These are phyloP conservation scores for Diabrotica virgifera DNA, from an alignment of 1,140 invertebrate genomes.

Conservation along the genomic window DNA sequence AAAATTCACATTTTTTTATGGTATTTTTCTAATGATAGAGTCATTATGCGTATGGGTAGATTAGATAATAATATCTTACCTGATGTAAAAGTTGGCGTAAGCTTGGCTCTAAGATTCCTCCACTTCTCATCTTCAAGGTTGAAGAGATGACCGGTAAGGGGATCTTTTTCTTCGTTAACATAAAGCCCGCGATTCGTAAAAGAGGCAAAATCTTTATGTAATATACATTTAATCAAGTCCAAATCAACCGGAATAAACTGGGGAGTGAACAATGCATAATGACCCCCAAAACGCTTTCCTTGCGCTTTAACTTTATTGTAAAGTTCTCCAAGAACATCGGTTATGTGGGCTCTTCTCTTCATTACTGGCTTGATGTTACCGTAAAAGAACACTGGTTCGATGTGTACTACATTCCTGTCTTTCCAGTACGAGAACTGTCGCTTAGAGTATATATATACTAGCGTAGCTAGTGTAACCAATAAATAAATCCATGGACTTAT, in stretches of 20 bases:
- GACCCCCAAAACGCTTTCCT: neutral
- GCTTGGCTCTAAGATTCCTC: slow-evolving; percentile 52
- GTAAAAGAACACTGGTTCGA: slow-evolving; percentile 9
- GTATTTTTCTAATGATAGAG: too few relatives aligned
- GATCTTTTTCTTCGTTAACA: slow-evolving; percentile 43
- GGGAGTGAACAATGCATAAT: slow-evolving; percentile 4
- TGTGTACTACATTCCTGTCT: neutral
- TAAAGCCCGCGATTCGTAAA: slow-evolving; percentile 51
- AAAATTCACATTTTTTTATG: too few relatives aligned
- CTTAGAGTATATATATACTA: neutral
- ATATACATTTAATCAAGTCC: slow-evolving; percentile 11
- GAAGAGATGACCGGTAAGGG: slow-evolving; percentile 37
- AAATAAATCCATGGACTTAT: too few relatives aligned
- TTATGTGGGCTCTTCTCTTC: neutral
- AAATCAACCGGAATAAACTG: slow-evolving; percentile 11
- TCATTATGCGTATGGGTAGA: too few relatives aligned
- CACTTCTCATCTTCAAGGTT: slow-evolving; percentile 48
- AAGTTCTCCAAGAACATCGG: neutral
- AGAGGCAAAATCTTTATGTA: slow-evolving; percentile 10
- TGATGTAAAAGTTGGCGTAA: slow-evolving; percentile 55
- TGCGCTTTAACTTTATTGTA: slow-evolving; percentile 11
- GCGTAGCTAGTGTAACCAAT: too few relatives aligned
- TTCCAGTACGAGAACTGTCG: slow-evolving; percentile 12
- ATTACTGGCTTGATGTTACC: slow-evolving; percentile 5
- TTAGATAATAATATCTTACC: slow-evolving; percentile 10